phyloP scores from a whole-genome alignment of 1,140 invertebrate genomes.

The Anagrus nilaparvatae region DNA sequence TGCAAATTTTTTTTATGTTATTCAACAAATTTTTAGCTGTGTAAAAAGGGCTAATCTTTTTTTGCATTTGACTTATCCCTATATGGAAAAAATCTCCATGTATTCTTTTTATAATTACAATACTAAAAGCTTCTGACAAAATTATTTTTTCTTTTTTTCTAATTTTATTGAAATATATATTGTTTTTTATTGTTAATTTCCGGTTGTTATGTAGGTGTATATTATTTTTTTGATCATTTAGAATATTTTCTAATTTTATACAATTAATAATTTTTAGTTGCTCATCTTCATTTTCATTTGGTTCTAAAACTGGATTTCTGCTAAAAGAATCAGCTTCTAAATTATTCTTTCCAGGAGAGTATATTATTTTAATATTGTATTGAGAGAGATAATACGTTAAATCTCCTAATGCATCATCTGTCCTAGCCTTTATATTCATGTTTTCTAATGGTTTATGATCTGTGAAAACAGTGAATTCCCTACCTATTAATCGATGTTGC shows the following conservation, averaged over 20 bases:
- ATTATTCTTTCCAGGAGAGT: slow-evolving; percentile 27
- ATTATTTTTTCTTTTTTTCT: slow-evolving; percentile 3
- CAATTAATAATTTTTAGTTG: slow-evolving; percentile 3
- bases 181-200: neutral
- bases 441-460: slow-evolving; percentile 35
- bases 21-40: slow-evolving; percentile 9
- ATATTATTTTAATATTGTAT: slow-evolving; percentile 30
- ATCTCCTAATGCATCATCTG: slow-evolving; percentile 27
- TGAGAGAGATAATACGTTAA: slow-evolving; percentile 15
- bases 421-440: slow-evolving; percentile 28
- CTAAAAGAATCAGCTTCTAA: slow-evolving; percentile 29
- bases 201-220: neutral
- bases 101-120: too few species aligned
- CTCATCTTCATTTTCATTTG: slow-evolving; percentile 3
- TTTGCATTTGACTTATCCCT: slow-evolving; percentile 10
- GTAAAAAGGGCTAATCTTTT: slow-evolving; percentile 12
- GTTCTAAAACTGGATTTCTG: slow-evolving; percentile 13
- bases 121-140: too few species aligned
- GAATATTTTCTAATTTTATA: slow-evolving; percentile 1
- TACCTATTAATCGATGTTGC: slow-evolving; percentile 32
- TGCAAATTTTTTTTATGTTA: slow-evolving; percentile 12
- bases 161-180: neutral
- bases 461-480: slow-evolving; percentile 27
- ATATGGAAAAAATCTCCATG: too few species aligned
- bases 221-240: neutral